Base-by-base conservation (phyloP, 92 coral and sea anemone species). In the Epizoanthus scotinus region DNA sequence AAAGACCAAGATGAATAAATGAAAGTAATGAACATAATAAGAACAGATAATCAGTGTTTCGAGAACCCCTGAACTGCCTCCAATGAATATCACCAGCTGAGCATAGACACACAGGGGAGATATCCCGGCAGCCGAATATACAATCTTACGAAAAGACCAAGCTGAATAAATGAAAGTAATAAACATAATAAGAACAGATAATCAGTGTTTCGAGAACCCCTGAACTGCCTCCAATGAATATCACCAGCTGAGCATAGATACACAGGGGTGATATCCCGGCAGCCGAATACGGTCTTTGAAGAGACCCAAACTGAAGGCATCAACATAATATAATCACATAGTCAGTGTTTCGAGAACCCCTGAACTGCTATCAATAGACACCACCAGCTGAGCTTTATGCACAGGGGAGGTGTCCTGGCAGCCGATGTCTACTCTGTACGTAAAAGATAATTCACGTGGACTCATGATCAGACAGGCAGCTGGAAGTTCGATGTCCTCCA, bases 311-410 rank as follows among this genome's bases (percentile, higher is more conserved):
- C 40, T 34, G 40, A 34, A 21, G 38, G 14, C 21, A 70, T 9
- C 0, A 14, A 38, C 57, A 68, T 5, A 40, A 3, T 27, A 70
- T 28, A 18, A 42, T 0, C 19, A 44, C 9, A 42, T 14, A 44
- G 17, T 73, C 85, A 85, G 88, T 79, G 88, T 85, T 85, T 85
- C 80, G 88, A 85, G 88, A 85, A 85, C 88, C 73, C 81, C 88
- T 79, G 88, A 74, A 56, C 65, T 74, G 19, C 38, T n/a, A 52
- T 25, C 8, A 14, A 21, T 26, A 17, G 36, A 44, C 44, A 3
- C 29, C 17, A 70, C 77, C 59, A 42, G 17, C 77, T 44, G 56
- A 70, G 59, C 56, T 27, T 25, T 7, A 19, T 27, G 56, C 77
- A 70, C 55, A 44, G 77, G 31, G 55, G 77, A 24, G 2, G 28